Base-by-base conservation (phyloP, 2,888 invertebrate genomes). In the Amitus sp. region DNA sequence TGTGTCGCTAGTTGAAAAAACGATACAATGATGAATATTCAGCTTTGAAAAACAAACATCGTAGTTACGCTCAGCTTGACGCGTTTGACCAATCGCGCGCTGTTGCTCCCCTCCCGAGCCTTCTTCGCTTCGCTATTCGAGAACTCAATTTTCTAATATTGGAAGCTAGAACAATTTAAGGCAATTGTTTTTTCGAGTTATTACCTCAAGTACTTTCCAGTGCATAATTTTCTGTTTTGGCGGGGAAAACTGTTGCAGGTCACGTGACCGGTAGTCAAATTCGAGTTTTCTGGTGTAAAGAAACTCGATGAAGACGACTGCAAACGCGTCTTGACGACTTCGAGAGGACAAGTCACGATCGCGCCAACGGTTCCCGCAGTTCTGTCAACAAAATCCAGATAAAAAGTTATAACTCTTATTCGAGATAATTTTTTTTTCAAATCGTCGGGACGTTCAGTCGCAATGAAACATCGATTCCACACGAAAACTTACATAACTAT, bases 301-400 rank as follows among this genome's bases (percentile, higher is more conserved):
- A 87, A 87, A 56, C 85, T 84, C 47, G 90, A 92, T 67, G 90
- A 89, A 4, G 97, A 97, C 18, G 98, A 98, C 83, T 98, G 98
- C 69, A 97, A 87, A 20, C 98, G 89, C 9, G 98, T 98, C 84
- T 98, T 98, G 42, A 98, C 96, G 69, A 98, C 98, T 86, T 98
- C 98, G 74, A 98, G 85, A 9, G 98, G 98, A 83, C 98, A 98
- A 77, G 98, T 98, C 67, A 96, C 90, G 69, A 98, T 94, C 13
- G 98, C 98, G 50, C 98, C 98, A 43, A 94, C 92, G 49, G 98
- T 98, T 65, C 98, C 98, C 66, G 96, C 98, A 83, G 94, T 89
- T 80, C 98, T 98, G 84, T 19, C 84, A 83, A 71, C 52, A 67
- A 59, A 62, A 58, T 27, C 9, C 3, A n/a, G n/a, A 33, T 33